phyloP scores from a whole-genome alignment of 1,140 invertebrate genomes.

The Trachelipus rathkii region DNA sequence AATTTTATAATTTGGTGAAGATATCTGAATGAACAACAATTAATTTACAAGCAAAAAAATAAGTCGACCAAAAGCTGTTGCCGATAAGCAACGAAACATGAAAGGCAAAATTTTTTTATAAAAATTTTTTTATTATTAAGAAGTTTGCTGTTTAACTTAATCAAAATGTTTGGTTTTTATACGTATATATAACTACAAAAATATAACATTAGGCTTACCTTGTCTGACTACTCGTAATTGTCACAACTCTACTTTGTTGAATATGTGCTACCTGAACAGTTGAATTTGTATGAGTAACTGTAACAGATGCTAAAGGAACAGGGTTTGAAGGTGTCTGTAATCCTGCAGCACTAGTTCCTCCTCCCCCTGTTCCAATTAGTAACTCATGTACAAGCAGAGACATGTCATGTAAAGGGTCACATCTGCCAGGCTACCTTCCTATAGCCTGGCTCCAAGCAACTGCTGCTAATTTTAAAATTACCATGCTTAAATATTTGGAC shows the following conservation, averaged over 20 bases:
- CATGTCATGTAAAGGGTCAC: not conserved
- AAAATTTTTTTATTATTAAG: too few relatives aligned
- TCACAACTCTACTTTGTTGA: slow-evolving; percentile 12
- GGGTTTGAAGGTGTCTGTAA: slow-evolving; percentile 1
- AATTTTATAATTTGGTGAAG: too few relatives aligned
- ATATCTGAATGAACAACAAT: too few relatives aligned
- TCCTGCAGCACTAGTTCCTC: not conserved
- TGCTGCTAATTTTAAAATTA: slow-evolving; percentile 5
- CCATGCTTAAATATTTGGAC: not conserved
- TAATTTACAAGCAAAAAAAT: too few relatives aligned
- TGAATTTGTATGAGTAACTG: slow-evolving; percentile 1
- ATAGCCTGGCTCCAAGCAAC: slow-evolving; percentile 10
- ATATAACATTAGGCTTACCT: not conserved
- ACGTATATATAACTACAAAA: too few relatives aligned
- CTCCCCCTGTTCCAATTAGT: slow-evolving; percentile 2
- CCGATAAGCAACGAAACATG: too few relatives aligned
- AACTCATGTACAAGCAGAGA: not conserved
- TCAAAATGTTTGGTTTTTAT: too few relatives aligned
- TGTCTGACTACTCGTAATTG: not conserved
- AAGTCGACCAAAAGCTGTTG: too few relatives aligned
- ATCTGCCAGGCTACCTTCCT: slow-evolving; percentile 1
- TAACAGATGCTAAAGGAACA: not conserved
- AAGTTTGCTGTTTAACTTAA: too few relatives aligned
- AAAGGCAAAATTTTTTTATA: too few relatives aligned
- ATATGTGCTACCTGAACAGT: not conserved